Evolutionary conservation across 2,888 invertebrate genomes (phyloP), one percentile per base, ranked within the genome.

Genomic region (Drosophila meridiana): DNA sequence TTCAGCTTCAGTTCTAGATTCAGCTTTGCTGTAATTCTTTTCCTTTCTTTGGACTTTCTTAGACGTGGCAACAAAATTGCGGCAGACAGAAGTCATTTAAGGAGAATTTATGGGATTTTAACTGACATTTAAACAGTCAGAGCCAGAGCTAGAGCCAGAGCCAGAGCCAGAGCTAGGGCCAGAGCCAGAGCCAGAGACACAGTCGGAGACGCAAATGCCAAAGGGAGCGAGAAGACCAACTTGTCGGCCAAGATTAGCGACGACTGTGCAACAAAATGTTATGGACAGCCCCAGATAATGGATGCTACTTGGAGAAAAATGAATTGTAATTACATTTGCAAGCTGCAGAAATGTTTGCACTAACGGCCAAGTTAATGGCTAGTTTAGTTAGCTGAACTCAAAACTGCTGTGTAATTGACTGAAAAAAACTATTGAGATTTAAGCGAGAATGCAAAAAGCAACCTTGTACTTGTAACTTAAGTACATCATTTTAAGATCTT

Each of bases 41-140:
- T 68, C 30, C 40, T 78, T 75, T 61, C 60, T 67, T 76, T 64
- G 62, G 62, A 63, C 70, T 75, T 64, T 70, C 76, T 82, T 77
- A 69, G 63, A 75, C 77, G 73, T 64, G 58, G 78, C 78, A 61
- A 77, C 75, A 75, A 73, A 84, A 88, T 89, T 87, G 87, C 79
- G 90, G 88, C 90, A 90, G 89, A 91, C 89, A 89, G 90, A 90
- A 89, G 90, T 89, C 89, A 87, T 87, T 89, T 89, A 90, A 82
- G 80, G 77, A 76, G 87, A 91, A 91, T 89, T 90, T 84, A 91
- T 89, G 90, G 85, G 80, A 82, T 90, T 91, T 88, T 90, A 90
- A 86, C 88, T 90, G 88, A 85, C 88, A 90, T 90, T 88, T 83
- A 85, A 90, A 88, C 80, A 85, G 85, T 84, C 69, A 69, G 55